Evolutionary conservation across 1,140 invertebrate genomes (phyloP), one percentile per base, ranked within the genome.

Genomic region (Cyrtorhinus lividipennis): DNA sequence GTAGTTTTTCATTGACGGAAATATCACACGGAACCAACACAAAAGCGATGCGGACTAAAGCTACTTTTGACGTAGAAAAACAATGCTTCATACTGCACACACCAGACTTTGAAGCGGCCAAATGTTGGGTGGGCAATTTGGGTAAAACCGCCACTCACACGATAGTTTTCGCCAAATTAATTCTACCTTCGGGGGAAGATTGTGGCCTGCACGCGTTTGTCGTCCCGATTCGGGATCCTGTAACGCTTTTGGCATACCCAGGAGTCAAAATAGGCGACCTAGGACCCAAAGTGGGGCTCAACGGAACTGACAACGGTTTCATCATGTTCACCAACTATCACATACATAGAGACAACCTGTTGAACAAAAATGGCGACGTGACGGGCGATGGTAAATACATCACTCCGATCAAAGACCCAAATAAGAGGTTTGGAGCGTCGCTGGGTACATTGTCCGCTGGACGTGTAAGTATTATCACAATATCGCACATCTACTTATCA

Each of bases 21-120:
- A 79, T 97, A 24, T 81, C 87, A 45, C 94, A 98, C 77, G 95
- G 95, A 0, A 93, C 90, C 48, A 95, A 98, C 73, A 91, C 90
- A 1, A 91, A 90, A 69, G 84, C 83, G 44, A 88, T 97, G 79
- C 80, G 87, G 66, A 97, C 95, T 0, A 90, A 83, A 22, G 93
- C 94, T 1, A 91, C 82, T 0, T 98, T 88, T 73, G 88, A 96
- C 74, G 76, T 82, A 0, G 73, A 73, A 22, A 83, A 80, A 8
- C 76, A 87, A 76, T 82, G 86, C 73, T 97, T 96, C 76, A 79
- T 95, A 24, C 78, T 98, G 10, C 83, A 95, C 71, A 90, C 93
- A 0, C 92, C 94, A 0, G 88, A 93, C 74, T 90, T 95, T 77
- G 86, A 95, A 75, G 90, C 92, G 24, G 89, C 90, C 48, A 98